A percentile compares a stretch with the other conserved stretches of the same genome.
Evolutionary conservation across 2,113 vertebrate species (phyloP).

Genomic region (Nerophis lumbriciformis): DNA sequence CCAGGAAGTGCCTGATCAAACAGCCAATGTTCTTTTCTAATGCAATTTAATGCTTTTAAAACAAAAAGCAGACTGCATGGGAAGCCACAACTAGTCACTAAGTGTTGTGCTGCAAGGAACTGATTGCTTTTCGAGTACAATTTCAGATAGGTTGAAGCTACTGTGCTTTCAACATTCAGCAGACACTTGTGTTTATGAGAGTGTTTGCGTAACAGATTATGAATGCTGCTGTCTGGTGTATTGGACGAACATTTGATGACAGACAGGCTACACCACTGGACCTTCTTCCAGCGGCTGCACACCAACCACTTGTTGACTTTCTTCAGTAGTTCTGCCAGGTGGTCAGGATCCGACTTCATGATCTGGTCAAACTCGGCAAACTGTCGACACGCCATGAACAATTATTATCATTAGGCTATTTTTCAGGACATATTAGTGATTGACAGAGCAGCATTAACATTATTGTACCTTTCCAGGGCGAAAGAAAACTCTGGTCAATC

Average conservation of each 20-base stretch:
- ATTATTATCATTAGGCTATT: background rate
- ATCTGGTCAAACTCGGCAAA: slow-evolving; percentile 99
- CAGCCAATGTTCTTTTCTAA: slow-evolving; percentile 23
- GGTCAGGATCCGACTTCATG: slow-evolving; percentile 97
- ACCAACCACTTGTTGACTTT: slow-evolving; percentile 94
- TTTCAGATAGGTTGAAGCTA: slow-evolving; percentile 20
- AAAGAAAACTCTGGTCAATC: slow-evolving; percentile 96
- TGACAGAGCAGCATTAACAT: background rate
- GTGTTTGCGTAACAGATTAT: background rate
- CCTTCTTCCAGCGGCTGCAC: slow-evolving; percentile 95
- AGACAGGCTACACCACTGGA: slow-evolving; percentile 92
- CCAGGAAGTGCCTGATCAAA: slow-evolving; percentile 17
- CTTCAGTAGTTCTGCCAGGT: slow-evolving; percentile 88
- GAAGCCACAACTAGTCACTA: slow-evolving; percentile 31
- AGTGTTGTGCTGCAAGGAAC: slow-evolving; percentile 32
- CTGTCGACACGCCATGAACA: slow-evolving; percentile 57
- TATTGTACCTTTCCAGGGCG: slow-evolving; percentile 89
- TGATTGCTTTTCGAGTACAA: slow-evolving; percentile 25
- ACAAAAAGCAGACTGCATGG: slow-evolving; percentile 26
- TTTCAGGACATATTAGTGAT: background rate
- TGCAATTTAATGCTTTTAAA: slow-evolving; percentile 39
- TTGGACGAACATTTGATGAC: slow-evolving; percentile 90
- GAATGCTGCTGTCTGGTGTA: background rate
- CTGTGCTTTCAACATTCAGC: slow-evolving; percentile 18
- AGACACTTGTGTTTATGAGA: background rate